Percentiles rank a stretch among this genome's conserved stretches.
Conservation (phyloP, 2,797 vertebrate species). For the Atherinosoma microstoma region DNA sequence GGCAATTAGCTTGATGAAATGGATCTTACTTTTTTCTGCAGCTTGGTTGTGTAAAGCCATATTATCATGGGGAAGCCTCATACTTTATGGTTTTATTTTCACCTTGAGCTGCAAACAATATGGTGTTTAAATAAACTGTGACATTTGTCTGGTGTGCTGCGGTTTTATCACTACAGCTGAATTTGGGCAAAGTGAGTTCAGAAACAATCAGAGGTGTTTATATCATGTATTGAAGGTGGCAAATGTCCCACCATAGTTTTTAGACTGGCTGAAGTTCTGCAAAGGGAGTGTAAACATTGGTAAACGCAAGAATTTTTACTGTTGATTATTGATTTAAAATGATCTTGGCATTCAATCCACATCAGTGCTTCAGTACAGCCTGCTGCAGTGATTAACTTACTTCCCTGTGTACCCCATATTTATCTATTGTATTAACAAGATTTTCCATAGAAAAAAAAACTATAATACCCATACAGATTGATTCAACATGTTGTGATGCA, state of each 20-base stretch:
- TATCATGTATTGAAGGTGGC: conserved; percentile 54
- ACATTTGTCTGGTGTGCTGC: conserved; percentile 52
- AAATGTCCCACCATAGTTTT: conserved; percentile 46
- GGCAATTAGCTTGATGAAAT: conserved; percentile 99
- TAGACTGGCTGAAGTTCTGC: conserved; percentile 42
- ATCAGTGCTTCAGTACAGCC: conserved; percentile 6
- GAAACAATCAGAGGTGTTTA: conserved; percentile 57
- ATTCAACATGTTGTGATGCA: conserved; percentile 31
- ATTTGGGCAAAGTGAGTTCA: conserved; percentile 45
- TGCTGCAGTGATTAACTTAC: background rate
- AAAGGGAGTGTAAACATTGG: conserved; percentile 39
- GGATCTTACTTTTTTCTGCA: conserved; percentile 86
- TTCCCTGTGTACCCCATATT: background rate
- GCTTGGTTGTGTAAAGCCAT: conserved; percentile 92
- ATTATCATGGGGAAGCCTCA: conserved; percentile 91
- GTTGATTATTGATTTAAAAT: conserved; percentile 9
- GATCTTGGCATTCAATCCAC: background rate
- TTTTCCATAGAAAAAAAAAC: background rate
- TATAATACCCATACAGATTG: conserved; percentile 21
- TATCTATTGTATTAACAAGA: background rate
- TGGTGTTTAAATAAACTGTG: conserved; percentile 66
- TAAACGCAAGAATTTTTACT: background rate
- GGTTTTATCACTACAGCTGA: conserved; percentile 39
- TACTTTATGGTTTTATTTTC: conserved; percentile 94
- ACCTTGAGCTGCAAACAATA: conserved; percentile 86